Evolutionary conservation across 2,888 invertebrate species (phyloP).

Genomic region (Hirudinaria manillensis): DNA sequence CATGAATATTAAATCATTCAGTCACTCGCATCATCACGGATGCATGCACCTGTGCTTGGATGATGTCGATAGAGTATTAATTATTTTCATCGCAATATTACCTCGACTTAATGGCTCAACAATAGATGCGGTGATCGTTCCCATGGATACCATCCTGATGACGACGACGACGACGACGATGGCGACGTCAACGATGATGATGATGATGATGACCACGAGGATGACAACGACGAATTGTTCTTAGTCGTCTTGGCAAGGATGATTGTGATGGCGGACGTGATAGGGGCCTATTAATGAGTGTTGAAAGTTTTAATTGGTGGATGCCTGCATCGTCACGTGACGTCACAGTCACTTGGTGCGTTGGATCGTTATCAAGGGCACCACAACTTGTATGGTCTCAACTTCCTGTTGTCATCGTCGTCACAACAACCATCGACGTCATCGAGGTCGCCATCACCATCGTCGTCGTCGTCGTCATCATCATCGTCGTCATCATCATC

Average conservation of each 20-base stretch:
- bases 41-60: too few relatives aligned
- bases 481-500: slow-evolving; percentile 1
- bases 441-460: not conserved
- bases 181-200: not conserved
- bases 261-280: not conserved
- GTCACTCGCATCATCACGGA: too few relatives aligned
- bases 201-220: not conserved
- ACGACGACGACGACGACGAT: not conserved
- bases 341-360: not conserved
- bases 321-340: not conserved
- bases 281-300: not conserved
- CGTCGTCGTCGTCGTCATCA: slow-evolving; percentile 10
- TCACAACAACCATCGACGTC: not conserved
- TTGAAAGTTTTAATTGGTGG: not conserved
- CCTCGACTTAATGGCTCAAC: too few relatives aligned
- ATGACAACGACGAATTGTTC: not conserved
- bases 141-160: not conserved
- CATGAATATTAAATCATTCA: too few relatives aligned
- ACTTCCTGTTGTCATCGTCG: not conserved
- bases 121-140: too few relatives aligned
- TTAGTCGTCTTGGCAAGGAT: not conserved
- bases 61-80: too few relatives aligned
- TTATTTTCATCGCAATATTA: too few relatives aligned
- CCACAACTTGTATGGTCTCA: not conserved
- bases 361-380: not conserved